Evolutionary conservation across 2,888 invertebrate genomes (phyloP).

Genomic region (Andrena haemorrhoa): DNA sequence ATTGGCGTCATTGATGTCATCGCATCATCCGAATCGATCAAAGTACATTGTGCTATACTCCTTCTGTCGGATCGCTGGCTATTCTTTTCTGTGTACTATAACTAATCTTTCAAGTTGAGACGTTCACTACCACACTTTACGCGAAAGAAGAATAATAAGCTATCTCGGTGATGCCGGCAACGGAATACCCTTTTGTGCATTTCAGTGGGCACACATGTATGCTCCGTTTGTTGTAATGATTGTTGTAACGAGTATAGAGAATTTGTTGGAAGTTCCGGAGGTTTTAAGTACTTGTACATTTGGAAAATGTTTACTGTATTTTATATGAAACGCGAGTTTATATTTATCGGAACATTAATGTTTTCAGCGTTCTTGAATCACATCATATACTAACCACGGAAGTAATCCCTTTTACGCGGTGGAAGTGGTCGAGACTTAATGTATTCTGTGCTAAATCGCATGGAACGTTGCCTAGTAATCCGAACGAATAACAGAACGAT

Average conservation of each 20-base stretch:
- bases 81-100: constrained; percentile 34
- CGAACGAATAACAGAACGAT: constrained; percentile 1
- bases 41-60: constrained; percentile 35
- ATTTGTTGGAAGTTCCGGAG: constrained; percentile 57
- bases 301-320: constrained; percentile 49
- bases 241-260: constrained; percentile 61
- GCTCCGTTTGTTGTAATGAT: constrained; percentile 67
- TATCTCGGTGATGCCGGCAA: constrained; percentile 38
- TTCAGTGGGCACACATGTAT: constrained; percentile 34
- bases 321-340: constrained; percentile 53
- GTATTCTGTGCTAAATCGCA: constrained; percentile 4
- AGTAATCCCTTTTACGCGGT: constrained; percentile 59
- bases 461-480: constrained; percentile 21
- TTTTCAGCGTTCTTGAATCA: constrained; percentile 54
- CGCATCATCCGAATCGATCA: constrained; percentile 36
- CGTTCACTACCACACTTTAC: constrained; percentile 29
- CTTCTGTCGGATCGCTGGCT: constrained; percentile 23
- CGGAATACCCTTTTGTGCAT: constrained; percentile 56
- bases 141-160: constrained; percentile 35
- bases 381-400: constrained; percentile 63
- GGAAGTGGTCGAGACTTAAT: constrained; percentile 32
- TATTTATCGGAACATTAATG: constrained; percentile 43
- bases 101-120: constrained; percentile 53
- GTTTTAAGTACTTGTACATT: constrained; percentile 50
- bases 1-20: constrained; percentile 51